phyloP scores from a whole-genome alignment of 2,797 vertebrate species.

The Onychomys torridus region DNA sequence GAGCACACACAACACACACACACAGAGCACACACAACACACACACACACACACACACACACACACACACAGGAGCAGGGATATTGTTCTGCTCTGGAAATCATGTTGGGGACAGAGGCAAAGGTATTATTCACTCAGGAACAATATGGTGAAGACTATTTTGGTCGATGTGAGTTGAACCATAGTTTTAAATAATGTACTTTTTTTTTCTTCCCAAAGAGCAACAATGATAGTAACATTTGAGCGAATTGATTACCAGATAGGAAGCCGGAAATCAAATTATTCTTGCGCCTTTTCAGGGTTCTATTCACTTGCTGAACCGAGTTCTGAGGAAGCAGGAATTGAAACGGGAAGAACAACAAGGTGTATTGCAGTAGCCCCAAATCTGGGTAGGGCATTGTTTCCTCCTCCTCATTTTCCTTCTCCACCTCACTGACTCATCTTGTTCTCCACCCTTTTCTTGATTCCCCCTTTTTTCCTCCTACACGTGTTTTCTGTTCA shows the following conservation, averaged over 20 bases:
- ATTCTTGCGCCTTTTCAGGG: background rate
- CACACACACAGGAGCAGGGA: background rate
- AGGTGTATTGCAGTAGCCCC: background rate
- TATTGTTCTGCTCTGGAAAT: constrained; percentile 1
- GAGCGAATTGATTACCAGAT: background rate
- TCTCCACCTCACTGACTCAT: constrained; percentile 54
- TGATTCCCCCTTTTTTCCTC: background rate
- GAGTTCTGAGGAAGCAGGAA: background rate
- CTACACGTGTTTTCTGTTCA: constrained; percentile 33
- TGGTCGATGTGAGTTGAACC: constrained; percentile 43
- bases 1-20: too few species aligned
- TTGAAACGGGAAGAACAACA: background rate
- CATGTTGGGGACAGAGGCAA: background rate
- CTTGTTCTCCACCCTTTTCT: constrained; percentile 6
- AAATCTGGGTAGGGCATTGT: background rate
- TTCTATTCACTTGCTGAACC: background rate
- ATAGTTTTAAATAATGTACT: background rate
- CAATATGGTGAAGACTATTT: background rate
- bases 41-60: background rate
- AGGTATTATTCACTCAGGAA: background rate
- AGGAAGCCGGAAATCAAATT: constrained; percentile 19
- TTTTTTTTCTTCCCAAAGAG: background rate
- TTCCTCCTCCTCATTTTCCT: constrained; percentile 22
- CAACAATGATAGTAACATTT: constrained; percentile 33
- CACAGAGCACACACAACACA: background rate